A percentile compares a stretch with the other conserved stretches of the same genome.
phyloP scores from a whole-genome alignment of 2,113 vertebrate genomes.

The Pollimyrus isidori region DNA sequence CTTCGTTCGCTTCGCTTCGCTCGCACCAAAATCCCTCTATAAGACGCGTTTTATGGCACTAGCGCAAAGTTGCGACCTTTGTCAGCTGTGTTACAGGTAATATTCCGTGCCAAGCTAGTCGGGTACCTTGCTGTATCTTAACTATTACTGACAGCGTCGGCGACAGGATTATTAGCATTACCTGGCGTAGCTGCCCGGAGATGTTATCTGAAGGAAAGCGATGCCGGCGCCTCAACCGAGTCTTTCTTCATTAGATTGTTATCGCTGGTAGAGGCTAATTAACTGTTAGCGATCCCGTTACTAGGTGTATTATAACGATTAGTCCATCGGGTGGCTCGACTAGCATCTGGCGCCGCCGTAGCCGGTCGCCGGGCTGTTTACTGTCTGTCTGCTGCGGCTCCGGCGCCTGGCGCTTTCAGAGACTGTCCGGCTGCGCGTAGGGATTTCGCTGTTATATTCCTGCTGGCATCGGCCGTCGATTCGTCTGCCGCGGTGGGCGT shows the following conservation, averaged over 20 bases:
- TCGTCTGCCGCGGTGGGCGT: neutral
- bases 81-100: neutral
- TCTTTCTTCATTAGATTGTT: neutral
- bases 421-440: neutral
- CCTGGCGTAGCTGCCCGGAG: neutral
- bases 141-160: neutral
- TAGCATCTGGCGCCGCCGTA: neutral
- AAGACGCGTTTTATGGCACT: neutral
- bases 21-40: neutral
- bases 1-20: neutral
- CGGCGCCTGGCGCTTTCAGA: neutral
- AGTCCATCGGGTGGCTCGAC: neutral
- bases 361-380: neutral
- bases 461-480: neutral
- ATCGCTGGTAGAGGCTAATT: neutral
- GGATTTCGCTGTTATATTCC: neutral
- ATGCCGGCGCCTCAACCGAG: neutral
- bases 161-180: neutral
- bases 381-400: neutral
- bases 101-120: neutral
- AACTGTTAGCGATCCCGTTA: neutral
- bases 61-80: neutral
- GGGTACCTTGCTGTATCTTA: neutral
- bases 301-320: neutral
- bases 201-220: conserved; percentile 3